These are phyloP conservation scores for Tetrapedia diversipes DNA, from an alignment of 2,888 invertebrate species.

Conservation along the genomic window DNA sequence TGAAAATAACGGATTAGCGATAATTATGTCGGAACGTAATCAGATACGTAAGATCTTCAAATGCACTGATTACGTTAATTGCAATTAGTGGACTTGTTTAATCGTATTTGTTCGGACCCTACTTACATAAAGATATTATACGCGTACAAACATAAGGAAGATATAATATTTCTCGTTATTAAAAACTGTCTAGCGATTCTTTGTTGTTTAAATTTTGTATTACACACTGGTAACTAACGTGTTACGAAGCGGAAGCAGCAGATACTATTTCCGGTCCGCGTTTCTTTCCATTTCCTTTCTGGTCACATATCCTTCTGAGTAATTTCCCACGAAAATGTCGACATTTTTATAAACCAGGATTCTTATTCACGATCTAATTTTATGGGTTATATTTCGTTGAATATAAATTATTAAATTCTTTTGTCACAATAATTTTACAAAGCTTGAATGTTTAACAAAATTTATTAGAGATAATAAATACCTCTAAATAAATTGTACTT, in stretches of 20 bases:
- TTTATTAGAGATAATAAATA: neutral
- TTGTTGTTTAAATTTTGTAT: slow-evolving; percentile 19
- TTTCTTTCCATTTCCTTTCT: slow-evolving; percentile 59
- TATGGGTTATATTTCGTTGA: neutral
- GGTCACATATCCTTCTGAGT: slow-evolving; percentile 43
- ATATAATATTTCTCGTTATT: neutral
- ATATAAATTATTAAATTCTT: neutral
- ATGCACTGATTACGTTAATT: slow-evolving; percentile 5
- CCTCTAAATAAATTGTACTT: neutral
- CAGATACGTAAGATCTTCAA: neutral
- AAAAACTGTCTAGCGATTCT: neutral
- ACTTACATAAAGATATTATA: neutral
- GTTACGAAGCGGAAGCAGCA: slow-evolving; percentile 64
- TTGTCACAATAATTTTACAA: neutral
- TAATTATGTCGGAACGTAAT: slow-evolving; percentile 24
- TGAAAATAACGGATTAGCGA: slow-evolving; percentile 51
- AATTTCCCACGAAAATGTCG: slow-evolving; percentile 14
- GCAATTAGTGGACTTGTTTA: slow-evolving; percentile 19
- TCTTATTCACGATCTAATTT: neutral
- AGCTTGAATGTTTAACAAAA: neutral
- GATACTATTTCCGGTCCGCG: slow-evolving; percentile 61
- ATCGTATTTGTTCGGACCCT: neutral
- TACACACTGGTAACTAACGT: slow-evolving; percentile 28
- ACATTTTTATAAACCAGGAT: slow-evolving; percentile 28
- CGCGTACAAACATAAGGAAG: neutral